A percentile compares a stretch with the other conserved stretches of the same genome.
Evolutionary conservation across 2,888 invertebrate genomes (phyloP).

Genomic region (Agriotes lineatus): DNA sequence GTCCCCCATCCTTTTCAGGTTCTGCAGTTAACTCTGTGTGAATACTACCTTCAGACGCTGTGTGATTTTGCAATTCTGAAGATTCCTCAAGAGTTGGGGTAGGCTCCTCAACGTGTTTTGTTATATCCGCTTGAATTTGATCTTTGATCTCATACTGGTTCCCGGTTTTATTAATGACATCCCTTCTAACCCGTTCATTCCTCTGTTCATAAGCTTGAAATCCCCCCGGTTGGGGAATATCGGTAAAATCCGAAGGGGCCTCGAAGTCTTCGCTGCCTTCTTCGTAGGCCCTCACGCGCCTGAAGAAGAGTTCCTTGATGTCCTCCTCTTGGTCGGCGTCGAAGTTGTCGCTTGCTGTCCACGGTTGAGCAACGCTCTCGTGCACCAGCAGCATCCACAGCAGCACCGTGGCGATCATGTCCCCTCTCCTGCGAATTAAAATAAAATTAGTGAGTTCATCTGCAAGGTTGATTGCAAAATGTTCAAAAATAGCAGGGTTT

Average conservation of each 20-base stretch:
- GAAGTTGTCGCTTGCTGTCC: background rate
- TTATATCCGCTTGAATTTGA: slow-evolving; percentile 13
- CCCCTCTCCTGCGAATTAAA: too few species aligned
- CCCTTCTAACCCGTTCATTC: slow-evolving; percentile 10
- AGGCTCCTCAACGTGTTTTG: slow-evolving; percentile 53
- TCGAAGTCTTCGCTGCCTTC: slow-evolving; percentile 2
- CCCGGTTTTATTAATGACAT: slow-evolving; percentile 25
- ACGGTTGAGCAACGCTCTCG: slow-evolving; percentile 9
- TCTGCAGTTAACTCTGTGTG: background rate
- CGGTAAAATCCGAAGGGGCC: slow-evolving; percentile 14
- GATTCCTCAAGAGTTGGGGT: slow-evolving; percentile 46
- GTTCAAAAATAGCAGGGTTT: slow-evolving; percentile 28
- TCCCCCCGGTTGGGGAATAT: slow-evolving; percentile 47
- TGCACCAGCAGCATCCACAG: slow-evolving; percentile 5
- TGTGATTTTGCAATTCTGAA: background rate
- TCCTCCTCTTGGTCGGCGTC: slow-evolving; percentile 12
- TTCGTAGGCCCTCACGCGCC: slow-evolving; percentile 37
- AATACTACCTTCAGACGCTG: background rate
- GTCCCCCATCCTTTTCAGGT: slow-evolving; percentile 23
- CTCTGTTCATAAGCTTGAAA: slow-evolving; percentile 22
- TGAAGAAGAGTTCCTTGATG: slow-evolving; percentile 48
- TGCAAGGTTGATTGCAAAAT: slow-evolving; percentile 21
- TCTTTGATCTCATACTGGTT: slow-evolving; percentile 13
- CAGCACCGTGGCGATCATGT: slow-evolving; percentile 11
- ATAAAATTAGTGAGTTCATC: slow-evolving; percentile 6